Conservation (phyloP, 2,797 vertebrate species). For the Phrynocephalus guinanensis region DNA sequence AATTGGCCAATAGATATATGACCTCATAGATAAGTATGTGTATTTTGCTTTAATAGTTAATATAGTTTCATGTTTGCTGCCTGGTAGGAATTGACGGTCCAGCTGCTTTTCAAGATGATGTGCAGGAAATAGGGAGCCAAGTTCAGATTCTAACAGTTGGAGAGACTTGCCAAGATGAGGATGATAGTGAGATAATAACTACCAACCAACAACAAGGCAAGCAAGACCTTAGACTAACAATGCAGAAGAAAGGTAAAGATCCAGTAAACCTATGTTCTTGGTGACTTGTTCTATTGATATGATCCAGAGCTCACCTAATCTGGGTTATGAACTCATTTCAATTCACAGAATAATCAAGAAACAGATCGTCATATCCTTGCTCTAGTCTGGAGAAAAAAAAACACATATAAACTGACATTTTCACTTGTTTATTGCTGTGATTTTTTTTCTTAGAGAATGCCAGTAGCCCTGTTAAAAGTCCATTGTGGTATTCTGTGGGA, state of each 20-base stretch:
- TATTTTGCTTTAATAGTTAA: constrained; percentile 3
- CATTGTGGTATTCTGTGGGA: not conserved
- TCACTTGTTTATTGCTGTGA: not conserved
- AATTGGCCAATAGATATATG: constrained; percentile 11
- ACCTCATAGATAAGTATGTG: constrained; percentile 29
- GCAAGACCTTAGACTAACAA: constrained; percentile 92
- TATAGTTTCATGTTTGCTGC: constrained; percentile 56
- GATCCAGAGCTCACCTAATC: not conserved
- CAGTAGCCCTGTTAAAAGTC: constrained; percentile 4
- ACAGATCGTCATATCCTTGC: not conserved
- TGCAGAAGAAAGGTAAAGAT: constrained; percentile 95
- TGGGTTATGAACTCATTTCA: not conserved
- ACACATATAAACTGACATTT: rapidly evolving
- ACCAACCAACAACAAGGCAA: constrained; percentile 86
- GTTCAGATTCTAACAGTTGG: constrained; percentile 93
- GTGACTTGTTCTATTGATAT: not conserved
- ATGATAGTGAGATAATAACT: constrained; percentile 83
- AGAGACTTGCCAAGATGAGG: constrained; percentile 83
- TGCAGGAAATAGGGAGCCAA: constrained; percentile 82
- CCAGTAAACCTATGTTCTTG: constrained; percentile 25
- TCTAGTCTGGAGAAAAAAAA: not conserved
- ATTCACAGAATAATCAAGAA: not conserved
- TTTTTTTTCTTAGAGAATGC: not conserved
- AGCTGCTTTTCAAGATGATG: constrained; percentile 89
- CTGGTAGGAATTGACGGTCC: constrained; percentile 89